A percentile compares a stretch with the other conserved stretches of the same genome.
Conservation (phyloP, 2,888 invertebrate species). For the Chymomyza caudatula region DNA sequence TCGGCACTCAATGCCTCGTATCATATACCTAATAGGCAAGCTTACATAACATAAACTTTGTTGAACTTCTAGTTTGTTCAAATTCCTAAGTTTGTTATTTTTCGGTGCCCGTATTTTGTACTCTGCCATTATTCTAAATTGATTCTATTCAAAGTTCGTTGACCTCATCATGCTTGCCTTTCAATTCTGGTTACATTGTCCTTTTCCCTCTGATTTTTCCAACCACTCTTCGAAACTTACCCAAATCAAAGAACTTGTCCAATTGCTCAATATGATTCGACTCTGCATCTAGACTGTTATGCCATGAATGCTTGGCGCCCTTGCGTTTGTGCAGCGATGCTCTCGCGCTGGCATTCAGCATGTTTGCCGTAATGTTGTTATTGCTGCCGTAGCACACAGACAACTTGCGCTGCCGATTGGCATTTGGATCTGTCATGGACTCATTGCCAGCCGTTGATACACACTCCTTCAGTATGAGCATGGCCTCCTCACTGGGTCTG, state of each 20-base stretch:
- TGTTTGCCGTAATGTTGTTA: constrained; percentile 53
- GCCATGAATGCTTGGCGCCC: constrained; percentile 75
- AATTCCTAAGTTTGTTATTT: too few species aligned
- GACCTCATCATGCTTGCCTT: neutral
- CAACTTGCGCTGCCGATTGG: constrained; percentile 70
- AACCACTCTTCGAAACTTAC: constrained; percentile 32
- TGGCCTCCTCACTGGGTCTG: constrained; percentile 87
- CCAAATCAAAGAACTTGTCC: constrained; percentile 58
- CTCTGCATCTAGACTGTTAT: constrained; percentile 75
- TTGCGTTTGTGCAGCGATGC: constrained; percentile 58
- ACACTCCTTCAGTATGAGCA: constrained; percentile 80
- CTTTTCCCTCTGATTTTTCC: neutral
- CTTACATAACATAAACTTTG: too few species aligned
- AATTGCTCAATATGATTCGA: constrained; percentile 41
- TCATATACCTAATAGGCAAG: too few species aligned
- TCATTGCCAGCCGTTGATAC: constrained; percentile 55
- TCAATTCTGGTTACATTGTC: neutral
- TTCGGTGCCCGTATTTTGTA: too few species aligned
- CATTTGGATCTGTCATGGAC: neutral
- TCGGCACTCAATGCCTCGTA: too few species aligned
- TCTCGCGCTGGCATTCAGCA: constrained; percentile 31
- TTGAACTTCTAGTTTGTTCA: too few species aligned
- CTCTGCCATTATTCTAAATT: too few species aligned
- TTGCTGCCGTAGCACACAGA: constrained; percentile 75
- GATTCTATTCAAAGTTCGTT: neutral